Evolutionary conservation across 2,888 invertebrate species (phyloP).

Genomic region (Lumbricus terrestris): DNA sequence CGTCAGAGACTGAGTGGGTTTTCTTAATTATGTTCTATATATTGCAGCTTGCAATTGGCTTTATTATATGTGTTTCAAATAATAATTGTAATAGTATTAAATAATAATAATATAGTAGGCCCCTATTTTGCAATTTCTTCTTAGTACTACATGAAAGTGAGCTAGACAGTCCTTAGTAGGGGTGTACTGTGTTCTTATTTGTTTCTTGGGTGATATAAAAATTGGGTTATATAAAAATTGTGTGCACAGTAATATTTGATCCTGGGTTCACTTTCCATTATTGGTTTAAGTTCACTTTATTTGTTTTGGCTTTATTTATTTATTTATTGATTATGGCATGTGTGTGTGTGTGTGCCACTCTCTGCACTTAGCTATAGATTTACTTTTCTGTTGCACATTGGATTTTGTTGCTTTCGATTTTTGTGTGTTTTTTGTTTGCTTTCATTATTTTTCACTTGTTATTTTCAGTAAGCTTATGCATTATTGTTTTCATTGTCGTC

Average conservation of each 20-base stretch:
- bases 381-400: background rate
- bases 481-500: background rate
- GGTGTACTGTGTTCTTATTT: background rate
- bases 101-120: too few relatives aligned
- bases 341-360: too few relatives aligned
- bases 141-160: background rate
- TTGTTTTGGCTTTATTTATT: too few relatives aligned
- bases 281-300: too few relatives aligned
- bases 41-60: background rate
- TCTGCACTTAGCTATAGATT: too few relatives aligned
- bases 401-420: background rate
- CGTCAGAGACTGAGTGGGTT: conserved; percentile 15
- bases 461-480: background rate
- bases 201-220: background rate
- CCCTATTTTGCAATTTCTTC: background rate
- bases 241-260: too few relatives aligned
- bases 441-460: background rate
- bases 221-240: too few relatives aligned
- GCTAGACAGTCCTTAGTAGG: background rate
- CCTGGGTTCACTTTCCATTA: too few relatives aligned
- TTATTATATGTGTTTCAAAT: background rate
- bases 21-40: background rate
- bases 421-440: background rate
- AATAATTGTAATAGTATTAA: too few relatives aligned
- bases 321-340: too few relatives aligned